phyloP scores from a whole-genome alignment of 2,888 invertebrate genomes.

The Panorpa germanica region DNA sequence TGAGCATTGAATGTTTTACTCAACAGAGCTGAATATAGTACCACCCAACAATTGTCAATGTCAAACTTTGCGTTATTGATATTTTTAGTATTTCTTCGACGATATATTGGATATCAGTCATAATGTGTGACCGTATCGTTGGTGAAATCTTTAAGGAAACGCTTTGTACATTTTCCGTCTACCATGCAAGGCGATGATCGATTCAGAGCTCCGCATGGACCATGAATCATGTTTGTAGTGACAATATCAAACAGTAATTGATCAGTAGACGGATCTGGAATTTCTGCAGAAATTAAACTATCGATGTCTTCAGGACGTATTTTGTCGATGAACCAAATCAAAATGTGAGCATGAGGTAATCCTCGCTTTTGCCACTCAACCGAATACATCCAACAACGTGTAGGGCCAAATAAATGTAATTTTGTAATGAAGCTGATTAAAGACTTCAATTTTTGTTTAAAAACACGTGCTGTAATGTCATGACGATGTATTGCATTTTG shows the following conservation, averaged over 20 bases:
- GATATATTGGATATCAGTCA: slow-evolving; percentile 19
- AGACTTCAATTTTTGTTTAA: slow-evolving; percentile 8
- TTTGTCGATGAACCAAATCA: slow-evolving; percentile 18
- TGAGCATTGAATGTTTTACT: slow-evolving; percentile 15
- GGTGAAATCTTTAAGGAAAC: slow-evolving; percentile 14
- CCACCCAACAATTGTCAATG: slow-evolving; percentile 16
- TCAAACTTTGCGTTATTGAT: slow-evolving; percentile 11
- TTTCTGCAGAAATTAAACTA: slow-evolving; percentile 15
- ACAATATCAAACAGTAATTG: slow-evolving; percentile 14
- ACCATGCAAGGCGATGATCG: slow-evolving; percentile 16
- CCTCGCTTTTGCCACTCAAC: slow-evolving; percentile 19
- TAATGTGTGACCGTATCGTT: slow-evolving; percentile 17
- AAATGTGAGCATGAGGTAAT: slow-evolving; percentile 17
- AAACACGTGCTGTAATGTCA: slow-evolving; percentile 9
- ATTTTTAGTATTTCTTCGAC: slow-evolving; percentile 13
- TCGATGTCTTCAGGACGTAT: slow-evolving; percentile 17
- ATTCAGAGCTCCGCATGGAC: slow-evolving; percentile 17
- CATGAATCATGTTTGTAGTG: slow-evolving; percentile 19
- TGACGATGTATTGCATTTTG: slow-evolving; percentile 5
- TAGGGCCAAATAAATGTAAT: slow-evolving; percentile 8
- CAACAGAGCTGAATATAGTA: slow-evolving; percentile 14
- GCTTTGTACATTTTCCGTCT: slow-evolving; percentile 19
- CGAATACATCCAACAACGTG: slow-evolving; percentile 15
- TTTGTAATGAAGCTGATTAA: slow-evolving; percentile 9
- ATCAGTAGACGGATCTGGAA: slow-evolving; percentile 12